A percentile compares a stretch with the other conserved stretches of the same genome.
Evolutionary conservation across 2,888 invertebrate species (phyloP).

Genomic region (Caenorhabditis sp.): DNA sequence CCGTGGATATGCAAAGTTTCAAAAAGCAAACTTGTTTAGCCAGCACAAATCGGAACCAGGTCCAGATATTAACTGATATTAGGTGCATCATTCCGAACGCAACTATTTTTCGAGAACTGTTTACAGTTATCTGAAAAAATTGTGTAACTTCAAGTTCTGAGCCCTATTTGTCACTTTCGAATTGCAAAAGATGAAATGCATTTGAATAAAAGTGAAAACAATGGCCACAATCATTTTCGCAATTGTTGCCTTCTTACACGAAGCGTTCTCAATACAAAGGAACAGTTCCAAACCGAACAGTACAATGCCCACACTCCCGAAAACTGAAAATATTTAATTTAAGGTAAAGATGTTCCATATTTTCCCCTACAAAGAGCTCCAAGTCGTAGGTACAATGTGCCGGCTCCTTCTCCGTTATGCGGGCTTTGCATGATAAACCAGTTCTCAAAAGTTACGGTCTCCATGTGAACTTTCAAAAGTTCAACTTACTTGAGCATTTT

Average conservation of each 20-base stretch:
- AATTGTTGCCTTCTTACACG: constrained; percentile 64
- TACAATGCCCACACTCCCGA: constrained; percentile 77
- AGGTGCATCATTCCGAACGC: constrained; percentile 78
- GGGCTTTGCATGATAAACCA: constrained; percentile 64
- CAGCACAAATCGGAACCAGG: constrained; percentile 78
- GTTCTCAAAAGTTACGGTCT: constrained; percentile 62
- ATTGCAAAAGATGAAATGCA: constrained; percentile 79
- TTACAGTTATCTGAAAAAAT: constrained; percentile 73
- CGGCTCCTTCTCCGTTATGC: constrained; percentile 74
- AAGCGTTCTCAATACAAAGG: constrained; percentile 69
- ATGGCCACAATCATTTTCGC: constrained; percentile 75
- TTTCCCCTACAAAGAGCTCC: constrained; percentile 73
- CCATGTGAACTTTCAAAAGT: too few relatives aligned
- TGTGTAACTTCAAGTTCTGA: neutral
- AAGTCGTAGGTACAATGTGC: constrained; percentile 75
- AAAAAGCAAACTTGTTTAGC: constrained; percentile 70
- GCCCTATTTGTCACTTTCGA: constrained; percentile 70
- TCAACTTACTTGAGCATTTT: constrained; percentile 41
- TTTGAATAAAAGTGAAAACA: constrained; percentile 78
- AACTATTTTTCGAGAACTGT: constrained; percentile 66
- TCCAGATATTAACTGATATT: constrained; percentile 77
- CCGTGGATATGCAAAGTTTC: neutral
- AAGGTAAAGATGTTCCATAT: neutral
- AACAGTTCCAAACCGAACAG: constrained; percentile 77
- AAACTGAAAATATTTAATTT: constrained; percentile 67